Base-by-base conservation (phyloP, 2,113 vertebrate species). In the Barbus barbus region DNA sequence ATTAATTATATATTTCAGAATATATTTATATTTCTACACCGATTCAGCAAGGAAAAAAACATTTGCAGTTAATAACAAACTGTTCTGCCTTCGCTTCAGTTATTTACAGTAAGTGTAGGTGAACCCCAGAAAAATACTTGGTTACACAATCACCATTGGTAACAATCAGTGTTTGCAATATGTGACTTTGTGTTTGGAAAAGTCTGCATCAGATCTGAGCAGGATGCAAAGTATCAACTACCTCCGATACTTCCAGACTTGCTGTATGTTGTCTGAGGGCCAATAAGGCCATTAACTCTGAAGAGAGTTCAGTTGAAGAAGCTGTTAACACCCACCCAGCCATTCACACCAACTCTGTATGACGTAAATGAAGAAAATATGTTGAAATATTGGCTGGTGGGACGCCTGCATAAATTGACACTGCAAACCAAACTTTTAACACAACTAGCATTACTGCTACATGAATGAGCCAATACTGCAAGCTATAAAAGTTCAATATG, bases 331-430 rank as follows among this genome's bases (percentile, higher is more conserved):
- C 69, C 69, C 69, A 71, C 36, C 36, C 20, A 71, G 33, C 36
- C 9, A 41, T 22, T 72, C 22, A 73, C 69, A 73, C 69, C 38
- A 44, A 73, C 69, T 72, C 36, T 13, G 5, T 41, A 14, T 73
- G 69, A 73, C 69, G 6, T 73, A 73, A 44, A 73, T 73, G 38
- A 44, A 73, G 38, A 73, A 44, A 72, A 72, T 16, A 73, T 44
- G 69, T 9, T 73, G n/a, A 73, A 73, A 44, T 24, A 44, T 73
- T 73, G 38, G 38, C 69, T 7, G 6, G 13, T 26, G 11, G 38
- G 12, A 44, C 0, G 5, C 38, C n/a, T 6, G 22, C 22, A 72
- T 72, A 72, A 72, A 72, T 5, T 44, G 5, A 16, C 38, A 41
- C 5, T 24, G 38, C n/a, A 41, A 73, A 44, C 38, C 33, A 44